A percentile compares a stretch with the other conserved stretches of the same genome.
Evolutionary conservation across 2,888 invertebrate species (phyloP).

Genomic region (Leuctra nigra): DNA sequence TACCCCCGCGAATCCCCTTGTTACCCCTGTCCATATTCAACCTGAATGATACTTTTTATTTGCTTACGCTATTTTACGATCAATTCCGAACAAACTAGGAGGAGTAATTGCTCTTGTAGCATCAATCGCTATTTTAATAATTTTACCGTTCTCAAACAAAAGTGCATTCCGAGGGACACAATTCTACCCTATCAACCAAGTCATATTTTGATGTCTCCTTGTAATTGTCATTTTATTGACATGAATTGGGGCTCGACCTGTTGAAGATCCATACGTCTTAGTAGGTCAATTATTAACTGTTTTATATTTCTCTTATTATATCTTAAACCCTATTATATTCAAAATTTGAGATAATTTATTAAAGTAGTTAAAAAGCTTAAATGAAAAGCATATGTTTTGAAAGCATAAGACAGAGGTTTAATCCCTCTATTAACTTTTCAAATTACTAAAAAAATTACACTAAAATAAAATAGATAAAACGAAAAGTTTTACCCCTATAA

Average conservation of each 20-base stretch:
- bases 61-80: constrained; percentile 73
- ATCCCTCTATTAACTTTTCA: constrained; percentile 55
- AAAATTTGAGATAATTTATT: constrained; percentile 48
- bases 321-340: constrained; percentile 46
- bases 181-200: constrained; percentile 47
- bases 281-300: constrained; percentile 55
- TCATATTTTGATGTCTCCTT: constrained; percentile 48
- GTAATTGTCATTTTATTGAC: constrained; percentile 54
- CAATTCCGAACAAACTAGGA: constrained; percentile 72
- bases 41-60: constrained; percentile 82
- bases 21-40: constrained; percentile 69
- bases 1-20: constrained; percentile 58
- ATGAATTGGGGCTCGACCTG: constrained; percentile 63
- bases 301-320: constrained; percentile 51
- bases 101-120: constrained; percentile 60
- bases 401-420: too few species aligned
- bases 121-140: constrained; percentile 60
- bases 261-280: constrained; percentile 58
- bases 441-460: constrained; percentile 32
- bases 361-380: constrained; percentile 54
- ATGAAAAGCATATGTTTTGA: constrained; percentile 59
- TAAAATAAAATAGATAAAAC: constrained; percentile 42
- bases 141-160: constrained; percentile 50
- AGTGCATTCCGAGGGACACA: constrained; percentile 52
- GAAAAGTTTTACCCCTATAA: constrained; percentile 48